These are phyloP conservation scores for Thereva unica DNA, from an alignment of 2,888 invertebrate species.

Conservation along the genomic window DNA sequence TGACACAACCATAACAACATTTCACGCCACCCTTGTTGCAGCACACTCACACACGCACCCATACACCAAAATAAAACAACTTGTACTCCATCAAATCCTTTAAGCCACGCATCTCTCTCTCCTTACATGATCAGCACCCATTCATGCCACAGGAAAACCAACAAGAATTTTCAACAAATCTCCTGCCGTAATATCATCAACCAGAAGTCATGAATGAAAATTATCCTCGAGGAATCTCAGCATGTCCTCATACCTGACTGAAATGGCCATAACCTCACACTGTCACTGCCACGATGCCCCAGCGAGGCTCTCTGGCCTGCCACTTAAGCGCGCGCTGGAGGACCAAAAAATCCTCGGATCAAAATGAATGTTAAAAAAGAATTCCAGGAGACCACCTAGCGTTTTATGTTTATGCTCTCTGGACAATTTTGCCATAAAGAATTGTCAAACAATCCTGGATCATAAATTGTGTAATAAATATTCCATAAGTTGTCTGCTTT, in stretches of 20 bases:
- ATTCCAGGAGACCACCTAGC: constrained; percentile 45
- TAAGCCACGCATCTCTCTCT: neutral
- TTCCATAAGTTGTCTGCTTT: constrained; percentile 42
- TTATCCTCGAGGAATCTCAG: constrained; percentile 24
- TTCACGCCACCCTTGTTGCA: no score
- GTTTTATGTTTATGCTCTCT: constrained; percentile 47
- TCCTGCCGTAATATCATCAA: constrained; percentile 24
- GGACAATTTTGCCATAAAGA: constrained; percentile 46
- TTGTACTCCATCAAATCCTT: neutral
- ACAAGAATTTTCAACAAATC: constrained; percentile 24
- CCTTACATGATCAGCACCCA: constrained; percentile 2
- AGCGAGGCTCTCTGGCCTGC: neutral
- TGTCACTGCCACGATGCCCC: neutral
- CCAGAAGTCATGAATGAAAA: constrained; percentile 36
- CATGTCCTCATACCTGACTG: constrained; percentile 19
- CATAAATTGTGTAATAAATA: constrained; percentile 47
- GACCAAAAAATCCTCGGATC: neutral
- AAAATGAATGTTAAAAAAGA: neutral
- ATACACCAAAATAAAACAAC: neutral
- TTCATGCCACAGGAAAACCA: constrained; percentile 22
- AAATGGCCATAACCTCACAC: constrained; percentile 30
- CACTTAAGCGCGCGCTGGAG: constrained; percentile 13
- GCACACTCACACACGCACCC: neutral
- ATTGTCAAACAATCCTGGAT: constrained; percentile 46
- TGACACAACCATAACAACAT: no score